Evolutionary conservation across 2,797 vertebrate species (phyloP).

Genomic region (Microhierax caerulescens): DNA sequence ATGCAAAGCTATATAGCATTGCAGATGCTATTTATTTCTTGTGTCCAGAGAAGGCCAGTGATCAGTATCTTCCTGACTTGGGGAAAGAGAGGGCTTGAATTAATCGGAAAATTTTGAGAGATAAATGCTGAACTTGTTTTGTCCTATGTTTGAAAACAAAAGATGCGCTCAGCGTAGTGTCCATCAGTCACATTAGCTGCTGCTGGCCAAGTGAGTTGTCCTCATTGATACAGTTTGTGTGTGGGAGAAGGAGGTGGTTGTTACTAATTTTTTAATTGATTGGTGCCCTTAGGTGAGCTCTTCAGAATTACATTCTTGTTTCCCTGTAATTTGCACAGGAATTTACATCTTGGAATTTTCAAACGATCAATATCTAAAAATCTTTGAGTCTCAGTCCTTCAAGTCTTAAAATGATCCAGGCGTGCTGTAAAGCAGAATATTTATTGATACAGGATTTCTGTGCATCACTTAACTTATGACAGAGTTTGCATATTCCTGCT

Average conservation of each 20-base stretch:
- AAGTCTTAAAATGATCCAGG: not conserved
- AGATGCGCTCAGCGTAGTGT: not conserved
- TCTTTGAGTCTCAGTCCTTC: not conserved
- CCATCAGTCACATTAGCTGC: not conserved
- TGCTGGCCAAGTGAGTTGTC: not conserved
- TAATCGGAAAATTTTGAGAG: not conserved
- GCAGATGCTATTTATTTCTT: not conserved
- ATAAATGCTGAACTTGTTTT: not conserved
- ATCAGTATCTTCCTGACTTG: not conserved
- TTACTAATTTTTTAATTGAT: not conserved
- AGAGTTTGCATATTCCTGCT: not conserved
- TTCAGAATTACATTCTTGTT: not conserved
- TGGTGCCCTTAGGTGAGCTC: not conserved
- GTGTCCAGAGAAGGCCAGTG: not conserved
- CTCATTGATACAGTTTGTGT: not conserved
- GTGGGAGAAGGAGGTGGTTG: not conserved
- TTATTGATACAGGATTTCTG: not conserved
- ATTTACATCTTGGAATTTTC: not conserved
- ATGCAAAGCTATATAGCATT: not conserved
- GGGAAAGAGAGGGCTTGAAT: not conserved
- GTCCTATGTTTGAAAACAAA: not conserved
- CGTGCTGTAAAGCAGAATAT: not conserved
- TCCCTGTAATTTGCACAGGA: not conserved
- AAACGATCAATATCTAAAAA: fast-evolving
- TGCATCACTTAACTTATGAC: not conserved